These are phyloP conservation scores for Micromesistius poutassou DNA, from an alignment of 2,797 vertebrate species.

Conservation along the genomic window DNA sequence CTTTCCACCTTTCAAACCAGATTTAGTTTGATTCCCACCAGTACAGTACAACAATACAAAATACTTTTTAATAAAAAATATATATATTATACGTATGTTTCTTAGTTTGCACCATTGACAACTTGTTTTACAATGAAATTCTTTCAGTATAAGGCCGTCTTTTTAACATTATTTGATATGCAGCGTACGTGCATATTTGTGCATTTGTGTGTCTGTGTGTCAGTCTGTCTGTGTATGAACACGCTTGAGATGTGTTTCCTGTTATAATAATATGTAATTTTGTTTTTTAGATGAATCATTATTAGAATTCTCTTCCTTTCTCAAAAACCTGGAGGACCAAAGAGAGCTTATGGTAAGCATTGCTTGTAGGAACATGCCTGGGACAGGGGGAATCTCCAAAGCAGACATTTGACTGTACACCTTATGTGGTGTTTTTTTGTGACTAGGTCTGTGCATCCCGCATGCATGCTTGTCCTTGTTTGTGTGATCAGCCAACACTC, in stretches of 20 bases:
- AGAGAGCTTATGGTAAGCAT: slow-evolving; percentile 94
- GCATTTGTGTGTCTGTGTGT: slow-evolving; percentile 65
- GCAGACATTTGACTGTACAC: slow-evolving; percentile 18
- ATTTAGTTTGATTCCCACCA: slow-evolving; percentile 16
- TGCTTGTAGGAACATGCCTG: slow-evolving; percentile 44
- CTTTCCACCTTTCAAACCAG: slow-evolving; percentile 28
- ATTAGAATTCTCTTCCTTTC: slow-evolving; percentile 90
- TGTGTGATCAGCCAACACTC: background rate
- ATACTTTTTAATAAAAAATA: slow-evolving; percentile 32
- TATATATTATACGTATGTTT: slow-evolving; percentile 10
- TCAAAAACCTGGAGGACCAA: slow-evolving; percentile 95
- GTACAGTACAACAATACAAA: slow-evolving; percentile 28
- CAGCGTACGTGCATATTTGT: background rate
- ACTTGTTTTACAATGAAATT: background rate
- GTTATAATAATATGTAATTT: background rate
- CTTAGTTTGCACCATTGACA: slow-evolving; percentile 13
- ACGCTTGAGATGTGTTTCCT: slow-evolving; percentile 8
- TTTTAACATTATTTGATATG: background rate
- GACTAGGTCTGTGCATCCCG: slow-evolving; percentile 9
- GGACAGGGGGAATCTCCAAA: slow-evolving; percentile 27
- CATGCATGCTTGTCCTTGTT: background rate
- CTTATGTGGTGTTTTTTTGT: background rate
- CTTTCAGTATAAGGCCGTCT: background rate
- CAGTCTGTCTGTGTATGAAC: slow-evolving; percentile 68
- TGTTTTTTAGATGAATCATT: slow-evolving; percentile 86